A percentile compares a stretch with the other conserved stretches of the same genome.
Evolutionary conservation across 2,113 vertebrate species (phyloP).

Genomic region (Candoia aspera): DNA sequence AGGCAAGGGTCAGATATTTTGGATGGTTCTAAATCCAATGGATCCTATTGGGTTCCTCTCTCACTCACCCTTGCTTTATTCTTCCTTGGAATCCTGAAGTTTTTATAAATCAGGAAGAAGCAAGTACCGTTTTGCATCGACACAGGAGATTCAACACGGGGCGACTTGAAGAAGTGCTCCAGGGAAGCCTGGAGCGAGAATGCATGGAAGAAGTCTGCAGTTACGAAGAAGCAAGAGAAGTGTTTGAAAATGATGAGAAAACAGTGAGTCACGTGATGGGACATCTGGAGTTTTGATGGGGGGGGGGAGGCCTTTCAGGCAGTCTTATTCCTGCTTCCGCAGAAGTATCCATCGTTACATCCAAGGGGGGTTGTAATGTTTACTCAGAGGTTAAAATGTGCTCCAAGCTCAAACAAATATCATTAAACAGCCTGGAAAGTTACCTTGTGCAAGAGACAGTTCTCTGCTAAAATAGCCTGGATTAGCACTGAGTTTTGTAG

Average conservation of each 20-base stretch:
- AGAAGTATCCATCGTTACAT: not conserved
- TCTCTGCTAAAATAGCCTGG: not conserved
- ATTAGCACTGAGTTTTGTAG: not conserved
- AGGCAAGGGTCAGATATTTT: not conserved
- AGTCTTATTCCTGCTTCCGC: not conserved
- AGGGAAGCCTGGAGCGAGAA: slow-evolving; percentile 86
- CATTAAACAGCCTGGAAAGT: not conserved
- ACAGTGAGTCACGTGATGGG: slow-evolving; percentile 65
- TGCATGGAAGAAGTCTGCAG: slow-evolving; percentile 85
- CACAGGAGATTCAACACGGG: slow-evolving; percentile 81
- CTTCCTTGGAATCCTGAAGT: slow-evolving; percentile 62
- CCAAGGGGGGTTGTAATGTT: not conserved
- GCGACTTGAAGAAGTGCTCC: slow-evolving; percentile 82
- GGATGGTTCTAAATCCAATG: not conserved
- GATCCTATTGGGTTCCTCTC: not conserved
- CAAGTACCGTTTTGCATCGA: slow-evolving; percentile 75
- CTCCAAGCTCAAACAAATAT: not conserved
- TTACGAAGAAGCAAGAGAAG: slow-evolving; percentile 89
- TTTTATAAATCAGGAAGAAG: slow-evolving; percentile 76
- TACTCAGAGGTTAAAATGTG: not conserved
- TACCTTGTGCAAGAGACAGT: not conserved
- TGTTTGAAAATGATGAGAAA: slow-evolving; percentile 85
- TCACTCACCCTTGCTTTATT: not conserved
- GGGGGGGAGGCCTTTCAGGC: not conserved
- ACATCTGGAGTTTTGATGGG: not conserved